These are phyloP conservation scores for Agonopterix heracliana DNA, from an alignment of 2,888 invertebrate genomes.

Conservation along the genomic window DNA sequence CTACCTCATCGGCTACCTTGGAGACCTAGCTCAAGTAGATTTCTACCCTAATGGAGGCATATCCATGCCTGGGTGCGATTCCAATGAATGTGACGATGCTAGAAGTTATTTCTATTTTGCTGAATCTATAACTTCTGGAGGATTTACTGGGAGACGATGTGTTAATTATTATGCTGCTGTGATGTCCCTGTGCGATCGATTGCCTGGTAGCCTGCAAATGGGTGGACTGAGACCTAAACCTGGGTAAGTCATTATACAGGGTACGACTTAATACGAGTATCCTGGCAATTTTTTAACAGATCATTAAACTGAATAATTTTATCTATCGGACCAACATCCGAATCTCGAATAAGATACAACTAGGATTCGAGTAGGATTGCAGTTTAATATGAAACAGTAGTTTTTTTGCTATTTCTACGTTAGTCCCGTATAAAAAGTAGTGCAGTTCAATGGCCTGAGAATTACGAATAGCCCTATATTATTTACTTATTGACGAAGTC, in stretches of 20 bases:
- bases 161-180: slow-evolving; percentile 43
- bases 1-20: slow-evolving; percentile 42
- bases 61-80: slow-evolving; percentile 50
- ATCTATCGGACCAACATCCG: no score
- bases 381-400: no score
- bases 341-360: no score
- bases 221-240: slow-evolving; percentile 47
- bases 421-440: no score
- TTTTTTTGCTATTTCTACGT: no score
- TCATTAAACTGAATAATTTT: no score
- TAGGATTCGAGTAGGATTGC: no score
- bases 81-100: slow-evolving; percentile 44
- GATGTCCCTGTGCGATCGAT: slow-evolving; percentile 26
- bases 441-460: no score
- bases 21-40: slow-evolving; percentile 42
- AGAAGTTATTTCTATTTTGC: slow-evolving; percentile 47
- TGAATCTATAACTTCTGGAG: slow-evolving; percentile 40
- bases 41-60: slow-evolving; percentile 55
- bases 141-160: slow-evolving; percentile 47
- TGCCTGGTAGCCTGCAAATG: slow-evolving; percentile 42
- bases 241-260: slow-evolving; percentile 44
- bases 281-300: no score
- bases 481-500: no score
- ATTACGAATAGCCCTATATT: no score
- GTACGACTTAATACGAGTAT: no score